phyloP scores from a whole-genome alignment of 2,113 vertebrate genomes.

The Erpornis zantholeuca region DNA sequence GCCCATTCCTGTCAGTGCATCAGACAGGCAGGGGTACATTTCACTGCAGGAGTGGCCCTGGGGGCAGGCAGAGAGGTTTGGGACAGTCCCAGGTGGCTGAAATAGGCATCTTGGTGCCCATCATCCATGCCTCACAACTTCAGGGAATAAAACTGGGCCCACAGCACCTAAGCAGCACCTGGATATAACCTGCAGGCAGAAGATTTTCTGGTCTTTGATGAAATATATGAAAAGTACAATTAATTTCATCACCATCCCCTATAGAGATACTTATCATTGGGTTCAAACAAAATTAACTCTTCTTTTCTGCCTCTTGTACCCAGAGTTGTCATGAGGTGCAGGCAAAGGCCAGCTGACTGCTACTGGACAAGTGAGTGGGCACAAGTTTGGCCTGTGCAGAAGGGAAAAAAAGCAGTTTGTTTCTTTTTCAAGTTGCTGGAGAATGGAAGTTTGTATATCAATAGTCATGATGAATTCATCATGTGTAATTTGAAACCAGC shows the following conservation, averaged over 20 bases:
- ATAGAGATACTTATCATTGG: not conserved
- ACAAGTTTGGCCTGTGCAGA: not conserved
- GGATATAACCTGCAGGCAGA: not conserved
- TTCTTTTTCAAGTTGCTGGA: not conserved
- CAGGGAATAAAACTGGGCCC: rapidly evolving
- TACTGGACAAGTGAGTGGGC: not conserved
- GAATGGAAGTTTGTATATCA: not conserved
- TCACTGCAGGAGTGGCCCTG: not conserved
- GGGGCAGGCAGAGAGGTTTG: not conserved
- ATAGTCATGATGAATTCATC: slow-evolving; percentile 28
- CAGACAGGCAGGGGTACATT: not conserved
- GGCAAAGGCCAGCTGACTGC: not conserved
- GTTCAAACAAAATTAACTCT: not conserved
- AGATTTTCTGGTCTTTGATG: not conserved
- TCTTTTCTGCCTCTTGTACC: not conserved
- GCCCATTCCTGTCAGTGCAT: not conserved
- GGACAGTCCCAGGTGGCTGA: not conserved
- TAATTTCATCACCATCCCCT: not conserved
- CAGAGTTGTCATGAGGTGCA: not conserved
- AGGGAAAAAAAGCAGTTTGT: not conserved
- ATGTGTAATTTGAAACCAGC: slow-evolving; percentile 3
- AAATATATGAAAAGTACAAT: not conserved
- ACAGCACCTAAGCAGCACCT: not conserved
- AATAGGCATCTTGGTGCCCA: rapidly evolving
- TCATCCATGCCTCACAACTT: not conserved